These are phyloP conservation scores for Podocnemis expansa DNA, from an alignment of 2,113 vertebrate genomes.

Conservation along the genomic window DNA sequence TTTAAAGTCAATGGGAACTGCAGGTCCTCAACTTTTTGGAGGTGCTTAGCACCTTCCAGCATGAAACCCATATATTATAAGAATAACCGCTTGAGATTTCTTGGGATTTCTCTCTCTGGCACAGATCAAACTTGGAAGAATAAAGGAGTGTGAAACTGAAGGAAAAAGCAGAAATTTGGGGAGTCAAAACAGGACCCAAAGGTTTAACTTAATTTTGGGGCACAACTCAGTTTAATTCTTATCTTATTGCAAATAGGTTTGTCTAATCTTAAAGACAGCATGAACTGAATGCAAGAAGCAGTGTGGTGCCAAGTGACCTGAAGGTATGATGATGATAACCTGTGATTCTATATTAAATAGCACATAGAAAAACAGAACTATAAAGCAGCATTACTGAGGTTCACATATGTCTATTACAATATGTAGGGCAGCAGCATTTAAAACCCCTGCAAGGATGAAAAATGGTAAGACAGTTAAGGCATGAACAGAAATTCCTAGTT, in stretches of 20 bases:
- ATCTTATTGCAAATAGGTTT: neutral
- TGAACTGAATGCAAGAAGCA: neutral
- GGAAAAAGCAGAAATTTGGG: neutral
- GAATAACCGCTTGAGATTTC: neutral
- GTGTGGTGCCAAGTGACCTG: neutral
- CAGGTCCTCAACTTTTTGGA: neutral
- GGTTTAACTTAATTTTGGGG: neutral
- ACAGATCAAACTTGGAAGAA: neutral
- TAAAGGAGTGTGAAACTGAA: neutral
- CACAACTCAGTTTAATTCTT: neutral
- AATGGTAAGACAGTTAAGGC: neutral
- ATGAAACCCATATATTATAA: neutral
- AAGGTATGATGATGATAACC: neutral
- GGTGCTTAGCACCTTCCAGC: neutral
- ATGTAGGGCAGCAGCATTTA: neutral
- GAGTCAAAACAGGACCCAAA: no score
- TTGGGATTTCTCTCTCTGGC: neutral
- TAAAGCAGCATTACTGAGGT: neutral
- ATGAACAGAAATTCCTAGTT: slow-evolving; percentile 4
- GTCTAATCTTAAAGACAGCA: neutral
- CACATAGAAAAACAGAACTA: neutral
- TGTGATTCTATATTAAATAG: neutral
- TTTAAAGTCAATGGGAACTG: neutral
- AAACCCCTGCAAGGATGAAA: slow-evolving; percentile 4
- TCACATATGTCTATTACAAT: neutral